A percentile compares a stretch with the other conserved stretches of the same genome.
Evolutionary conservation across 2,888 invertebrate genomes (phyloP).

Genomic region (Ormia ochracea): DNA sequence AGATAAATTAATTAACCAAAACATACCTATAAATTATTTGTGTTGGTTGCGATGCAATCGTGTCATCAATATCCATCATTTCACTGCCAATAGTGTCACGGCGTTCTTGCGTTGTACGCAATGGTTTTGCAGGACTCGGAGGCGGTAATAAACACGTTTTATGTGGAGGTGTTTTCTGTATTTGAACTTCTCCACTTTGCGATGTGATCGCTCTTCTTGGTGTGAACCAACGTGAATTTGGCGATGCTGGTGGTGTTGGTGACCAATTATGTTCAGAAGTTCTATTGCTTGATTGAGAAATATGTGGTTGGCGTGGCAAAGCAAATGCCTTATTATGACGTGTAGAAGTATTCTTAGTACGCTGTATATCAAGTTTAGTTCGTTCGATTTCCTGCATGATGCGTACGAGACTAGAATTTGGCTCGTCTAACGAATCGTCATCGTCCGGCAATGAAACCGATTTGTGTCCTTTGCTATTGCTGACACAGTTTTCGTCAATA

Average conservation of each 20-base stretch:
- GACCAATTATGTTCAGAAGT: slow-evolving; percentile 70
- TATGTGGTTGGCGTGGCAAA: slow-evolving; percentile 34
- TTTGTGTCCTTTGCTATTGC: slow-evolving; percentile 19
- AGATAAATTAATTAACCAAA: background rate
- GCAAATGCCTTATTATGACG: slow-evolving; percentile 54
- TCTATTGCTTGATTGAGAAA: slow-evolving; percentile 55
- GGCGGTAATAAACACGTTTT: slow-evolving; percentile 19
- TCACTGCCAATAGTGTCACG: slow-evolving; percentile 71
- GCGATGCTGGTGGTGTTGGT: slow-evolving; percentile 72
- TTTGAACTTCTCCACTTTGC: slow-evolving; percentile 41
- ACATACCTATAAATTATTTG: slow-evolving; percentile 58
- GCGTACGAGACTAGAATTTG: slow-evolving; percentile 67
- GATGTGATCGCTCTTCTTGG: slow-evolving; percentile 43
- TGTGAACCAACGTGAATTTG: slow-evolving; percentile 63
- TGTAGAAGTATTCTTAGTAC: slow-evolving; percentile 68
- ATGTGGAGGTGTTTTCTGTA: slow-evolving; percentile 15
- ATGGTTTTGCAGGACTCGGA: slow-evolving; percentile 33
- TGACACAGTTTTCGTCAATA: slow-evolving; percentile 8
- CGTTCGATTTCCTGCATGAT: slow-evolving; percentile 73
- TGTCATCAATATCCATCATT: slow-evolving; percentile 66
- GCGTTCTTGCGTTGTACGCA: slow-evolving; percentile 21
- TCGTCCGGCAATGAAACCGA: slow-evolving; percentile 49
- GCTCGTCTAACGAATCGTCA: slow-evolving; percentile 66
- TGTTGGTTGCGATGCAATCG: slow-evolving; percentile 59
- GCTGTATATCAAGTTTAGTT: slow-evolving; percentile 72